Percentiles rank a stretch among this genome's conserved stretches.
Evolutionary conservation across 1,140 invertebrate genomes (phyloP).

Genomic region (Diuraphis noxia): DNA sequence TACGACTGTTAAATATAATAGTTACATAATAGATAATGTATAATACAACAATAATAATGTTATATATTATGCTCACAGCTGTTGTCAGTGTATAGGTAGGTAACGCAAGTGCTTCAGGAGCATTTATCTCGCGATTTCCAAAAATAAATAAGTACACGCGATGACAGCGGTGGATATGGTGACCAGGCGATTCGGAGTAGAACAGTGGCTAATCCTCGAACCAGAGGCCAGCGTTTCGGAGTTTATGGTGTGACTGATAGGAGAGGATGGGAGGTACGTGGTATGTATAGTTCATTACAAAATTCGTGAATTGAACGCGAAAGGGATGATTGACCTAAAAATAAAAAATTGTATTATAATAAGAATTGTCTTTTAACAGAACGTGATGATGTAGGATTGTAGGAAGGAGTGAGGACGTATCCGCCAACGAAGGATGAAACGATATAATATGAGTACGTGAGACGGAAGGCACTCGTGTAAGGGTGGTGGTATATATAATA

Average conservation of each 20-base stretch:
- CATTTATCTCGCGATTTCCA: background rate
- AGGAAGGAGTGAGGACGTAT: background rate
- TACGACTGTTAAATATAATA: too few relatives aligned
- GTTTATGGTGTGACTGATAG: background rate
- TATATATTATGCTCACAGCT: background rate
- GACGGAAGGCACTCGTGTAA: background rate
- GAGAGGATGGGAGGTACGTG: background rate
- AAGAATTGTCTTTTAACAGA: background rate
- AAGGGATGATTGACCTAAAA: background rate
- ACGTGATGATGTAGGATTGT: background rate
- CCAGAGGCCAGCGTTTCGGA: background rate
- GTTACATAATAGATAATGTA: too few relatives aligned
- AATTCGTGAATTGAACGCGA: background rate
- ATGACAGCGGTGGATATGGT: background rate
- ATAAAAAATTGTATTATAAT: background rate
- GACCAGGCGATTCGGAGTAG: background rate
- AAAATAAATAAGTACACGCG: background rate
- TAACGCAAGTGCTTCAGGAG: background rate
- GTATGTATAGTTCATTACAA: background rate
- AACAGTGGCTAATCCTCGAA: too few relatives aligned
- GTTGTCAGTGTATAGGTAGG: too few relatives aligned
- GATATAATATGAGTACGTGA: background rate
- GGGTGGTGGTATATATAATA: background rate
- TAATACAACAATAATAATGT: background rate
- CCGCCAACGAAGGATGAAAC: background rate